phyloP scores from a whole-genome alignment of 2,888 invertebrate species.

The Heliconius hortense region DNA sequence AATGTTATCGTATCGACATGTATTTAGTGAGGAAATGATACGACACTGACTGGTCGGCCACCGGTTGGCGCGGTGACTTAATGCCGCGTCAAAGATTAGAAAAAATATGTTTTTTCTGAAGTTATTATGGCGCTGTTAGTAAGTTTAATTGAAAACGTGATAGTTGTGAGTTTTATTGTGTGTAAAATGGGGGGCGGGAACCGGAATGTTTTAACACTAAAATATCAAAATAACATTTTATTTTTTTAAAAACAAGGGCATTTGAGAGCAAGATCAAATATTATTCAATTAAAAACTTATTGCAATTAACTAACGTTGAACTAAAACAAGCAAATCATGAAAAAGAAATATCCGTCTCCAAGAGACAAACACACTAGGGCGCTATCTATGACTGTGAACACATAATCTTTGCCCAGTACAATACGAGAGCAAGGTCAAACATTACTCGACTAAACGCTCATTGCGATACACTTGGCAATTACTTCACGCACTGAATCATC shows the following conservation, averaged over 20 bases:
- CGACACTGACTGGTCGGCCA: constrained; percentile 52
- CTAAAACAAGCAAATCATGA: neutral
- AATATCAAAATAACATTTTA: neutral
- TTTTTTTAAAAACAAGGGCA: too few species aligned
- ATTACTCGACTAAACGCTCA: constrained; percentile 46
- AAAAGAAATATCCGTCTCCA: neutral
- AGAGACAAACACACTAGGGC: constrained; percentile 36
- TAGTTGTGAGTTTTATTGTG: neutral
- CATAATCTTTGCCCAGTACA: constrained; percentile 56
- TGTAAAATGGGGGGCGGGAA: neutral
- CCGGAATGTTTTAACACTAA: neutral
- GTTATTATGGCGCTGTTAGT: neutral
- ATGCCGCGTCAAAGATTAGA: constrained; percentile 59
- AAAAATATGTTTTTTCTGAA: constrained; percentile 30
- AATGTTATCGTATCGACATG: constrained; percentile 38
- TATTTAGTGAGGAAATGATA: constrained; percentile 42
- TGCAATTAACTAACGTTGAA: constrained; percentile 37
- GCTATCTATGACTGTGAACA: constrained; percentile 13
- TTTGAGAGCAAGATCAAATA: constrained; percentile 64
- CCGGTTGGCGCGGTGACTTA: constrained; percentile 57
- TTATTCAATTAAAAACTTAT: constrained; percentile 46
- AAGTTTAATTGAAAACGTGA: neutral
- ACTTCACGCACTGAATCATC: constrained; percentile 50
- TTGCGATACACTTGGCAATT: constrained; percentile 52
- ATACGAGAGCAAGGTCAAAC: constrained; percentile 70